These are phyloP conservation scores for Hoplostethus atlanticus DNA, from an alignment of 2,797 vertebrate species.

Conservation along the genomic window DNA sequence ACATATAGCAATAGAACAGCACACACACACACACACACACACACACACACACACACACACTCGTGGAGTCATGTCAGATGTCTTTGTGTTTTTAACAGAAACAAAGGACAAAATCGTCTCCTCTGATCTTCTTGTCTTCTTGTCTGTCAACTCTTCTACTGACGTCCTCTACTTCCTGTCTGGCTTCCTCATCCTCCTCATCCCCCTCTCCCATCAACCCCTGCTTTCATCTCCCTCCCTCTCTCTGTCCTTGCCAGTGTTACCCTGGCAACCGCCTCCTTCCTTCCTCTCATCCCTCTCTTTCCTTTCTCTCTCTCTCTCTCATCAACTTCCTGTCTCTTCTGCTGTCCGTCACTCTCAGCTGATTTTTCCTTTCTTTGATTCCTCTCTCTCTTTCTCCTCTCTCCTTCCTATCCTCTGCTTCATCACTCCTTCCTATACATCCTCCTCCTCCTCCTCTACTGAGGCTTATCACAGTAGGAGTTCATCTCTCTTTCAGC, in stretches of 20 bases:
- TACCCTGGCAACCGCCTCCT: slow-evolving; percentile 37
- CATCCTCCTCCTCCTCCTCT: slow-evolving; percentile 2
- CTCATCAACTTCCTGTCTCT: background rate
- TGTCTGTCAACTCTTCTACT: background rate
- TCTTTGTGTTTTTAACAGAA: too few species aligned
- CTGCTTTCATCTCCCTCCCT: background rate
- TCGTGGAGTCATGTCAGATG: too few species aligned
- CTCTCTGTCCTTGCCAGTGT: slow-evolving; percentile 33
- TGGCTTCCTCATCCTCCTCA: background rate
- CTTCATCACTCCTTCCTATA: slow-evolving; percentile 1
- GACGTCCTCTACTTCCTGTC: background rate
- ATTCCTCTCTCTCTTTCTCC: background rate
- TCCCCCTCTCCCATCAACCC: background rate
- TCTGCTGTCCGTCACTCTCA: background rate
- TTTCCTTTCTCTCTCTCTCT: background rate
- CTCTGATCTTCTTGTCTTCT: background rate
- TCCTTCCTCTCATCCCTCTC: too few species aligned
- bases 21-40: background rate
- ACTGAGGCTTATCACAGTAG: background rate
- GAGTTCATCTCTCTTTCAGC: slow-evolving; percentile 15
- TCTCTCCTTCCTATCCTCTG: background rate
- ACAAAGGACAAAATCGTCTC: too few species aligned
- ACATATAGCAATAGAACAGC: too few species aligned
- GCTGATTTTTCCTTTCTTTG: background rate
- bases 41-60: background rate